phyloP scores from a whole-genome alignment of 2,888 invertebrate genomes.

The Tachystola acroxantha region DNA sequence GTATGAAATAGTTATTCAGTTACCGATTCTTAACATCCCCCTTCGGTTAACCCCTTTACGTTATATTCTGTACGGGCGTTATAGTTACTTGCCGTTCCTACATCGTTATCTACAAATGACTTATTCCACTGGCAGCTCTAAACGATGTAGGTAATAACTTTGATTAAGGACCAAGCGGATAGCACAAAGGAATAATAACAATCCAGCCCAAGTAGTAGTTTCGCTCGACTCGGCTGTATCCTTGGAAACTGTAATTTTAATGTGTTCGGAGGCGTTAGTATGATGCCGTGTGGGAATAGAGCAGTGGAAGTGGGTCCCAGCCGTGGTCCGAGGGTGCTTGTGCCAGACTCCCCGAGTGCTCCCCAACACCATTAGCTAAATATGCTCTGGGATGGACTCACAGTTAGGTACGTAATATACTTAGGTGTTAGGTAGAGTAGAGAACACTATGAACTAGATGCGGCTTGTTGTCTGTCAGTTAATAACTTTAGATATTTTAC shows the following conservation, averaged over 20 bases:
- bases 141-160: constrained; percentile 60
- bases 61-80: too few relatives aligned
- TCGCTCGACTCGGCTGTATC: constrained; percentile 50
- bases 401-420: too few relatives aligned
- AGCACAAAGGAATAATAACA: constrained; percentile 71
- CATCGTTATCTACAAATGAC: constrained; percentile 22
- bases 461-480: too few relatives aligned
- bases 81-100: too few relatives aligned
- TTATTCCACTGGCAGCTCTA: constrained; percentile 41
- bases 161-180: constrained; percentile 59
- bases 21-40: too few relatives aligned
- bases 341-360: constrained; percentile 18
- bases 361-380: constrained; percentile 36
- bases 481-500: too few relatives aligned
- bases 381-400: constrained; percentile 19
- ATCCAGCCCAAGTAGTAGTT: constrained; percentile 61
- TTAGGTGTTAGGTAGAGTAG: too few relatives aligned
- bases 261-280: constrained; percentile 64
- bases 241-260: constrained; percentile 75
- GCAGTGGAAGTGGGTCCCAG: constrained; percentile 23
- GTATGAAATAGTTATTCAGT: too few relatives aligned
- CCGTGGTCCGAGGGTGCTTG: constrained; percentile 21
- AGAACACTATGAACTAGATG: too few relatives aligned
- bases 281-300: constrained; percentile 50
- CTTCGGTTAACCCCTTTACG: too few relatives aligned